phyloP scores from a whole-genome alignment of 2,113 vertebrate genomes.

The Tamias sibiricus region DNA sequence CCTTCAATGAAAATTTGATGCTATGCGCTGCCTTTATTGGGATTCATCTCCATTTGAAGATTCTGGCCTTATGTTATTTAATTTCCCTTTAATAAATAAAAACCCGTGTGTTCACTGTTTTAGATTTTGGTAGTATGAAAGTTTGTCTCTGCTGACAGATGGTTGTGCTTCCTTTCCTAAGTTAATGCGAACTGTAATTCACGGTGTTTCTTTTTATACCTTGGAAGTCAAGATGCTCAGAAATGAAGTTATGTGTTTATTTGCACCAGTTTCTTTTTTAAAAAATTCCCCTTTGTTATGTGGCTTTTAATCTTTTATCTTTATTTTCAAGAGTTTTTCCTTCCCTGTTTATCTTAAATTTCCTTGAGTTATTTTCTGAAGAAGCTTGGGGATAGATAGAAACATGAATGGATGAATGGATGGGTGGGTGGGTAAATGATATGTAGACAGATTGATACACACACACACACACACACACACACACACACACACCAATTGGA shows the following conservation, averaged over 20 bases:
- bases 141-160: constrained; percentile 71
- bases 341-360: background rate
- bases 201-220: constrained; percentile 70
- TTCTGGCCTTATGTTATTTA: constrained; percentile 62
- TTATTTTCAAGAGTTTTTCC: background rate
- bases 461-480: background rate
- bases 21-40: background rate
- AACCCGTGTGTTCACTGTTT: constrained; percentile 52
- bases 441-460: background rate
- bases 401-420: background rate
- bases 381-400: background rate
- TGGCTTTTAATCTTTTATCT: constrained; percentile 39
- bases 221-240: constrained; percentile 56
- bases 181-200: constrained; percentile 54
- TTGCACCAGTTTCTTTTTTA: constrained; percentile 57
- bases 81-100: constrained; percentile 71
- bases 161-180: constrained; percentile 69
- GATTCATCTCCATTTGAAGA: constrained; percentile 43
- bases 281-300: background rate
- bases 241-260: constrained; percentile 52
- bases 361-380: constrained; percentile 10
- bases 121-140: constrained; percentile 58
- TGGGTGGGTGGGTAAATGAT: background rate
- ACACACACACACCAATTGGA: background rate
- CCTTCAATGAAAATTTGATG: background rate